phyloP scores from a whole-genome alignment of 2,888 invertebrate species.

The Orthonychiurus folsomi region DNA sequence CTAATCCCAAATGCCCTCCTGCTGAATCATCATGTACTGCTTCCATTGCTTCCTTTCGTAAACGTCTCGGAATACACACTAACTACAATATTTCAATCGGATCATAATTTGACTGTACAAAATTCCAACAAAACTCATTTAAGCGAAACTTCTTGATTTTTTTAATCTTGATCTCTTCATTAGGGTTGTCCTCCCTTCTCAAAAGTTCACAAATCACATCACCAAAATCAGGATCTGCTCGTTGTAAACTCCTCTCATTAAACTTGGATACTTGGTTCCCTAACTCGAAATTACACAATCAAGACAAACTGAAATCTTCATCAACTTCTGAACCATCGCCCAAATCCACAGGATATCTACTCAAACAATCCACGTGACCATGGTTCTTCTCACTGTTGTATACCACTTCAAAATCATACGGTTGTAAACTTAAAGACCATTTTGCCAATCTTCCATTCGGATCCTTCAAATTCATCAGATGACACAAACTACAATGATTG shows the following conservation, averaged over 20 bases:
- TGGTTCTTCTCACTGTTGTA: conserved; percentile 18
- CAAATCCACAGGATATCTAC: conserved; percentile 1
- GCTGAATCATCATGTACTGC: conserved; percentile 7
- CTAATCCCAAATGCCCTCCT: conserved; percentile 8
- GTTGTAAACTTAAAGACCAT: conserved; percentile 27
- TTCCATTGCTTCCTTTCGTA: neutral
- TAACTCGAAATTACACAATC: no score
- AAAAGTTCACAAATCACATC: neutral
- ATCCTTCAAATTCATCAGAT: conserved; percentile 23
- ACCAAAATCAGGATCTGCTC: neutral
- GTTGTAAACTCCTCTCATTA: no score
- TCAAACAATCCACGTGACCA: conserved; percentile 9
- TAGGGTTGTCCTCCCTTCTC: neutral
- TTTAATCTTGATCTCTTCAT: no score
- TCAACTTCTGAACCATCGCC: no score
- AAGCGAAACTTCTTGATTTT: neutral
- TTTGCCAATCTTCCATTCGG: conserved; percentile 26
- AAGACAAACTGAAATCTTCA: no score
- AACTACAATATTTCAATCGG: conserved; percentile 4
- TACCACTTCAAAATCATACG: conserved; percentile 22
- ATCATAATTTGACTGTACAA: conserved; percentile 7
- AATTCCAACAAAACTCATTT: neutral
- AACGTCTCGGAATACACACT: neutral
- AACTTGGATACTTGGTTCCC: no score
- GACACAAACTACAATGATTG: conserved; percentile 34